phyloP scores from a whole-genome alignment of 2,797 vertebrate species.

The Poeciliopsis presidionis region DNA sequence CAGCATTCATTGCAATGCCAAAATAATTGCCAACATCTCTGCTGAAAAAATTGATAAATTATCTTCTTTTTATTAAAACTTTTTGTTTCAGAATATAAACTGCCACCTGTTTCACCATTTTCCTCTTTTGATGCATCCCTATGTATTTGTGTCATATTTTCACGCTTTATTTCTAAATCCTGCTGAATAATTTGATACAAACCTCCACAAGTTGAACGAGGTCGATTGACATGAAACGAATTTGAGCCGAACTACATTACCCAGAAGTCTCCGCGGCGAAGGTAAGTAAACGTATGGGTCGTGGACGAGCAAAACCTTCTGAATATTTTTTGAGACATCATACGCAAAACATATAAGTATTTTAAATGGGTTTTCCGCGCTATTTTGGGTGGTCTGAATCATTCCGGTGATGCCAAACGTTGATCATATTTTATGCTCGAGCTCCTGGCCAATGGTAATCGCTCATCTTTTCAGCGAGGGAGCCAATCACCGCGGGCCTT shows the following conservation, averaged over 20 bases:
- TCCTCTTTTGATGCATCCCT: too few species aligned
- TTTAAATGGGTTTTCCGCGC: fast-evolving
- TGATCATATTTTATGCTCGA: constrained; percentile 46
- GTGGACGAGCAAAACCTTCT: neutral
- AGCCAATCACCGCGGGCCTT: constrained; percentile 75
- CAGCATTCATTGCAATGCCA: too few species aligned
- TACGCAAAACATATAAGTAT: fast-evolving
- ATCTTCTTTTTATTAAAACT: too few species aligned
- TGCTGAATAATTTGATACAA: too few species aligned
- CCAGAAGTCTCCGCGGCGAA: constrained; percentile 52
- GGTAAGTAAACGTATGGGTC: neutral
- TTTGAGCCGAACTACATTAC: constrained; percentile 68
- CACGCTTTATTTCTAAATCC: too few species aligned
- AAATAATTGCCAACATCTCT: too few species aligned
- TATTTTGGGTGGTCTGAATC: neutral
- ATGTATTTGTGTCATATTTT: too few species aligned
- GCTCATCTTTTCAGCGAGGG: constrained; percentile 15
- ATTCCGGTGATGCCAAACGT: neutral
- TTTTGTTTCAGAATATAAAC: too few species aligned
- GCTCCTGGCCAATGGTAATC: constrained; percentile 66
- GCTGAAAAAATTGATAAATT: too few species aligned
- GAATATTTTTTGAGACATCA: neutral
- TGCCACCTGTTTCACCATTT: too few species aligned
- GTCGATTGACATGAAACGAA: too few species aligned
- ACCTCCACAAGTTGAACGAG: neutral